Evolutionary conservation across 1,140 invertebrate genomes (phyloP).

Genomic region (Pachypsylla venusta): DNA sequence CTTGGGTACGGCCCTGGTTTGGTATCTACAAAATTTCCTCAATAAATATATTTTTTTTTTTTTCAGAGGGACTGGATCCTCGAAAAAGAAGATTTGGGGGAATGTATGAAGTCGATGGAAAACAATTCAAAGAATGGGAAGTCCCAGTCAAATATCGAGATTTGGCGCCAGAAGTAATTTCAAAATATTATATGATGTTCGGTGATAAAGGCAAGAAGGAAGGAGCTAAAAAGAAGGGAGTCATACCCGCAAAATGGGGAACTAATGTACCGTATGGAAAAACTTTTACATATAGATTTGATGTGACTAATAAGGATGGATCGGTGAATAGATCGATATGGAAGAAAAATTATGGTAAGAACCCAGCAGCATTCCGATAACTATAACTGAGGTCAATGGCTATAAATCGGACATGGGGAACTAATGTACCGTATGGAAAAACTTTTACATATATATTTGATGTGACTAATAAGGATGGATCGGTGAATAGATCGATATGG

Average conservation of each 20-base stretch:
- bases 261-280: background rate
- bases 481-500: background rate
- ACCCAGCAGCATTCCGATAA: no score
- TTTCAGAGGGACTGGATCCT: background rate
- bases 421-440: background rate
- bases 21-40: no score
- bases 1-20: no score
- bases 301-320: background rate
- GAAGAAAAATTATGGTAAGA: background rate
- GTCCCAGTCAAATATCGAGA: slow-evolving; percentile 3
- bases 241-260: background rate
- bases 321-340: background rate
- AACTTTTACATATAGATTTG: background rate
- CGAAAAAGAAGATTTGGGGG: background rate
- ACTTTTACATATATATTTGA: background rate
- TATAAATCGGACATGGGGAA: background rate
- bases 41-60: no score
- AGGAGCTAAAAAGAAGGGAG: background rate
- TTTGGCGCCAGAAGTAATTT: background rate
- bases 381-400: no score
- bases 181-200: slow-evolving; percentile 5
- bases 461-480: background rate
- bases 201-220: background rate
- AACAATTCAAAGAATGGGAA: background rate
- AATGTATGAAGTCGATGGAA: background rate